Conservation (phyloP, 2,113 vertebrate genomes). For the Cricetomys ansorgei region DNA sequence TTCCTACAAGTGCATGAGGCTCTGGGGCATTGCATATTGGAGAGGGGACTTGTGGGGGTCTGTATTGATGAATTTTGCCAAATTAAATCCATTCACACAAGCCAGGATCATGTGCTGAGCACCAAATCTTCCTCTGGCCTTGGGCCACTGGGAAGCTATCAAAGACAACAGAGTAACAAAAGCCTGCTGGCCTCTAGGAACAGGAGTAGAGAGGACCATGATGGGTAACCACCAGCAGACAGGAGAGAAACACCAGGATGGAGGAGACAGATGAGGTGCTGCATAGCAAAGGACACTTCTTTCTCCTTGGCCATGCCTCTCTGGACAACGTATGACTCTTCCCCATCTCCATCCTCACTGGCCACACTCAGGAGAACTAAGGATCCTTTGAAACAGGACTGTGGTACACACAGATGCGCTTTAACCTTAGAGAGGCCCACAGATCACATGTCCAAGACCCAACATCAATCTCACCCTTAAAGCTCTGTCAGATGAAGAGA, state of each 20-base stretch:
- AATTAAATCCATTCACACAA: background rate
- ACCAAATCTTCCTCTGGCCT: fast-evolving
- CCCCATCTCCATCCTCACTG: background rate
- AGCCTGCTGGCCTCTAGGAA: background rate
- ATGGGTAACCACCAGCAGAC: fast-evolving
- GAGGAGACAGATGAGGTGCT: fast-evolving
- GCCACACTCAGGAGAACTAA: background rate
- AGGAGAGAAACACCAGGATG: fast-evolving
- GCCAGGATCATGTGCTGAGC: fast-evolving
- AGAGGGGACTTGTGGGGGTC: background rate
- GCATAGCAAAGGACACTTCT: fast-evolving
- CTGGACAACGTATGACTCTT: fast-evolving
- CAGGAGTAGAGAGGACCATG: fast-evolving
- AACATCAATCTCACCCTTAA: fast-evolving
- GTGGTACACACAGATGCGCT: fast-evolving
- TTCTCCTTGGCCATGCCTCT: fast-evolving
- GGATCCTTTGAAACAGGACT: background rate
- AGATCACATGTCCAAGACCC: background rate
- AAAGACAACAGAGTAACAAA: fast-evolving
- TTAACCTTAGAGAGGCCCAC: fast-evolving
- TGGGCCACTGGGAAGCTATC: fast-evolving
- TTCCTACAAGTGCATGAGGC: fast-evolving
- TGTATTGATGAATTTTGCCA: background rate
- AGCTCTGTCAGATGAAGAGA: fast-evolving
- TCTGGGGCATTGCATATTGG: background rate